These are phyloP conservation scores for Clostera curtula DNA, from an alignment of 2,888 invertebrate species.

Conservation along the genomic window DNA sequence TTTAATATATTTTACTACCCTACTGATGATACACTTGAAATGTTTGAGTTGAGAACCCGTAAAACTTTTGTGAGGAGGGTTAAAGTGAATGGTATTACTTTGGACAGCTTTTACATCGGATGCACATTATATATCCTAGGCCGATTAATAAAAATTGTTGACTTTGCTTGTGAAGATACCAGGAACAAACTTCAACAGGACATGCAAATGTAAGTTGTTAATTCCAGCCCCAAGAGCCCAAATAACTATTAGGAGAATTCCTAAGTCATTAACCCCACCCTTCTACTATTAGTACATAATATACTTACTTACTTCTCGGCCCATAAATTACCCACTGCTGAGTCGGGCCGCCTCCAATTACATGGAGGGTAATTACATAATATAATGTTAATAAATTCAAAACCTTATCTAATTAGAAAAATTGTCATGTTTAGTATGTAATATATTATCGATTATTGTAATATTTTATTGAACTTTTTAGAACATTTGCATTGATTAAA, in stretches of 20 bases:
- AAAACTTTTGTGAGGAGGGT: constrained; percentile 81
- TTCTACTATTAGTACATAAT: too few relatives aligned
- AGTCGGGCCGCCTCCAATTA: too few relatives aligned
- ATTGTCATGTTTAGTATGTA: background rate
- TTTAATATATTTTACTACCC: constrained; percentile 87
- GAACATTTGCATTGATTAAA: constrained; percentile 87
- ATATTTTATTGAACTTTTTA: too few relatives aligned
- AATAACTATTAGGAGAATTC: too few relatives aligned
- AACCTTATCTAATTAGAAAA: background rate
- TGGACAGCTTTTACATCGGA: constrained; percentile 83
- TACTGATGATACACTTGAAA: constrained; percentile 85
- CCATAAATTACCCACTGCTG: too few relatives aligned
- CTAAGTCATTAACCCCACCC: too few relatives aligned
- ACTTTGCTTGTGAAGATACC: constrained; percentile 82
- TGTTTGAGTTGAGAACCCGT: constrained; percentile 80
- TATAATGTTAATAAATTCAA: too few relatives aligned
- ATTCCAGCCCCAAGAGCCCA: too few relatives aligned
- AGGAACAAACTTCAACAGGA: constrained; percentile 76
- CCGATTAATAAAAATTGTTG: constrained; percentile 81
- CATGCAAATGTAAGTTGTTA: constrained; percentile 79
- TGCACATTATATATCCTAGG: constrained; percentile 83
- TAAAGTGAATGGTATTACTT: constrained; percentile 77
- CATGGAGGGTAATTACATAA: too few relatives aligned
- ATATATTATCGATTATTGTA: too few relatives aligned
- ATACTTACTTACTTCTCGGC: too few relatives aligned